Percentiles rank a stretch among this genome's conserved stretches.
These are phyloP conservation scores for Peromyscus polionotus DNA, from an alignment of 2,113 vertebrate genomes.

Conservation along the genomic window DNA sequence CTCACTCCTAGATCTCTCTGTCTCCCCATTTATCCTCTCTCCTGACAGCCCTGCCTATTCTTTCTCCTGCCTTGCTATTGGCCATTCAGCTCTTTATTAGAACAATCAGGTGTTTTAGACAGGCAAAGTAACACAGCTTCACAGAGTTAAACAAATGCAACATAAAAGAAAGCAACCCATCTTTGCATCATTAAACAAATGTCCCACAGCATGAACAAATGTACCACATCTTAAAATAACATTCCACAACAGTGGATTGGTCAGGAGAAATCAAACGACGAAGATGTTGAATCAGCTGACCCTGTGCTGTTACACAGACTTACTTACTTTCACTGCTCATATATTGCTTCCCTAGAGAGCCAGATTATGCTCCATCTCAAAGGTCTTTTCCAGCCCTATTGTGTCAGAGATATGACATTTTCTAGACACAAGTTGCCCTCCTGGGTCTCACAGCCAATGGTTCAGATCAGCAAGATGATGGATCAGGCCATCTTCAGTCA, in stretches of 20 bases:
- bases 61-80: no score
- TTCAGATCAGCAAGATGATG: neutral
- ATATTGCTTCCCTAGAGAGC: conserved; percentile 16
- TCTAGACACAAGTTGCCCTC: neutral
- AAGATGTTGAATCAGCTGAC: neutral
- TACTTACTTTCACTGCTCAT: conserved; percentile 1
- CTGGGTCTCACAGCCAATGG: neutral
- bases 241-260: neutral
- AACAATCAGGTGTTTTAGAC: no score
- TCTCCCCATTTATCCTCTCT: no score
- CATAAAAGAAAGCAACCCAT: no score
- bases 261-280: conserved; percentile 44
- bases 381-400: conserved; percentile 22
- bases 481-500: neutral
- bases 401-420: neutral
- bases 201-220: no score
- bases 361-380: neutral
- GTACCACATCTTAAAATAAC: no score
- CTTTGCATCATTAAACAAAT: no score
- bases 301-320: neutral
- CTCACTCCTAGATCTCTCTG: no score
- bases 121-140: no score
- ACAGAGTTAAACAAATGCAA: no score
- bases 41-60: no score
- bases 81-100: no score